Evolutionary conservation across 2,797 vertebrate genomes (phyloP), one percentile per base, ranked within the genome.

Genomic region (Eulemur mongoz): DNA sequence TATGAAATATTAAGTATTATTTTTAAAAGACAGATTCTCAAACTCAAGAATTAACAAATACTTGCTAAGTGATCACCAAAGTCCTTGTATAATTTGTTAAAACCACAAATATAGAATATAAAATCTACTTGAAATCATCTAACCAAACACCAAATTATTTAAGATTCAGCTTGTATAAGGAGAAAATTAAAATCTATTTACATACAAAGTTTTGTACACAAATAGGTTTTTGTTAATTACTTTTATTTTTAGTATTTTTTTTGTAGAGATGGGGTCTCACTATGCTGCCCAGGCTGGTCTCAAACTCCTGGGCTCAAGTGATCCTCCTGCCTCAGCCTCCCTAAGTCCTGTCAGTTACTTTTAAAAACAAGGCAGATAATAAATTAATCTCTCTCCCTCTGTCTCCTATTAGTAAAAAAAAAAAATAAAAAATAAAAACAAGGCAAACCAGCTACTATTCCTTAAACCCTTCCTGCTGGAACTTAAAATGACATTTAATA

Each of bases 61-160:
- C 25, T 90, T 84, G 17, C 38, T 65, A 95, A 93, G 40, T 35
- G 35, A 85, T 63, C 38, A 67, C 32, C 25, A 73, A 95, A 81
- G 92, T 65, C 45, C 84, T 30, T 86, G n/a, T 32, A 11, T 61
- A 63, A 32, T 63, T 63, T 63, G 61, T 63, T 63, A 85, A 90
- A 92, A 87, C 2, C 1, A 0, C 45, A 91, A 89, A 87, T 83
- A 27, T 38, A 93, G 35, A 93, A 61, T 86, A 93, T 10, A 76
- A 92, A 96, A 89, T 59, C 57, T 61, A 81, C 12, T 20, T 43
- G 52, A 92, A 95, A 65, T 82, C n/a, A 94, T 32, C n/a, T 76
- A 82, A 54, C 22, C 80, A 83, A 88, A 81, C 4, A 92, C n/a
- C 69, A 65, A 92, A 59, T 38, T 88, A 76, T 7, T 82, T 83